Evolutionary conservation across 2,113 vertebrate genomes (phyloP).

Genomic region (Lepisosteus oculatus): DNA sequence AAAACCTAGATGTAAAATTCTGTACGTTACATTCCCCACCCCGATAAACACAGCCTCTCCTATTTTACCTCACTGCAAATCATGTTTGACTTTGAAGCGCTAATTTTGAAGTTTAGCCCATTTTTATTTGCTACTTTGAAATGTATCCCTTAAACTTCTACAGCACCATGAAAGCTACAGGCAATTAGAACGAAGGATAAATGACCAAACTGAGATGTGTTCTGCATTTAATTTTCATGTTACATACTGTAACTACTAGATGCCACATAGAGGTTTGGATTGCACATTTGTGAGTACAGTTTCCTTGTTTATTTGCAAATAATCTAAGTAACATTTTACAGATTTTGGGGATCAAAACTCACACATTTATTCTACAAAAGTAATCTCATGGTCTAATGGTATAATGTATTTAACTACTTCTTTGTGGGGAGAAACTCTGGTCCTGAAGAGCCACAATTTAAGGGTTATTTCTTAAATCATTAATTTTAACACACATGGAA

Average conservation of each 20-base stretch:
- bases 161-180: conserved; percentile 72
- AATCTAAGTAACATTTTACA: no score
- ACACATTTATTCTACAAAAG: no score
- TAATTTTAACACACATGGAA: no score
- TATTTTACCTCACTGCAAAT: conserved; percentile 64
- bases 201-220: conserved; percentile 73
- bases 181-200: conserved; percentile 77
- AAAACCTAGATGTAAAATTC: conserved; percentile 70
- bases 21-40: conserved; percentile 52
- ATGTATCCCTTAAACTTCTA: conserved; percentile 76
- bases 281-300: no score
- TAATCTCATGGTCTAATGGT: no score
- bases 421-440: no score
- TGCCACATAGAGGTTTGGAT: conserved; percentile 60
- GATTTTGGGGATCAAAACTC: no score
- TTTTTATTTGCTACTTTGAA: conserved; percentile 83
- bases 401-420: no score
- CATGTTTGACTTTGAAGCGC: conserved; percentile 81
- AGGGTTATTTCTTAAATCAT: no score
- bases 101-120: conserved; percentile 83
- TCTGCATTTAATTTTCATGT: conserved; percentile 66
- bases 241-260: conserved; percentile 75
- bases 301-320: no score
- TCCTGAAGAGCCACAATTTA: no score
- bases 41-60: conserved; percentile 61